Base-by-base conservation (phyloP, 2,888 invertebrate genomes). In the Nemotelus nigrinus region DNA sequence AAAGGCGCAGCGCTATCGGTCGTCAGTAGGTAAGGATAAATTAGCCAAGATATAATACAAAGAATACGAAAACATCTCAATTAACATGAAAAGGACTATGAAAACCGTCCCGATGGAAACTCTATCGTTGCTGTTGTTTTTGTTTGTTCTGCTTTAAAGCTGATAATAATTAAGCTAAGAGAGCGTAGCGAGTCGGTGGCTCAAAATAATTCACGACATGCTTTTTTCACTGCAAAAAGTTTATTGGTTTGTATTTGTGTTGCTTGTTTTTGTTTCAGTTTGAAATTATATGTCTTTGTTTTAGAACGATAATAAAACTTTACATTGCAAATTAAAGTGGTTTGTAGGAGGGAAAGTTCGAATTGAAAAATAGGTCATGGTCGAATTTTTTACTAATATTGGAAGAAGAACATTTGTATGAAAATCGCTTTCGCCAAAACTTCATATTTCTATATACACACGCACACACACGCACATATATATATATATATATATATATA, bases 81-180 rank as follows among this genome's bases (percentile, higher is more conserved):
- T 70, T 70, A 70, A 70, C 53, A 70, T 70, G 70, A 70, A 70
- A 65, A 70, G 70, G 45, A 55, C 43, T 43, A 41, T 53, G 44
- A 10, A 55, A 44, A 43, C 8, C 55, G 10, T 47, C 25, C 70
- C 70, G 43, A 70, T 41, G 70, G 55, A 70, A 43, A 43, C 55
- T 70, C 5, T 41, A 55, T 10, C 39, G 47, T 41, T 53, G 70
- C 55, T 55, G 6, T 50, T 70, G 53, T 47, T 67, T 67, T 47
- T 72, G 58, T 45, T 74, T 74, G 63, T 60, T 74, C 41, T 60
- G 39, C 43, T 39, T 74, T 74, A 74, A 74, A 63, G 74, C 60
- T 74, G 74, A 74, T 74, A 63, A 74, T 60, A 74, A 74, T 74
- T 74, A 74, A 50, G 47, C n/a, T 57, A 47, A 50, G 50, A 63